Evolutionary conservation across 2,888 invertebrate species (phyloP).

Genomic region (Nomada ferruginata): DNA sequence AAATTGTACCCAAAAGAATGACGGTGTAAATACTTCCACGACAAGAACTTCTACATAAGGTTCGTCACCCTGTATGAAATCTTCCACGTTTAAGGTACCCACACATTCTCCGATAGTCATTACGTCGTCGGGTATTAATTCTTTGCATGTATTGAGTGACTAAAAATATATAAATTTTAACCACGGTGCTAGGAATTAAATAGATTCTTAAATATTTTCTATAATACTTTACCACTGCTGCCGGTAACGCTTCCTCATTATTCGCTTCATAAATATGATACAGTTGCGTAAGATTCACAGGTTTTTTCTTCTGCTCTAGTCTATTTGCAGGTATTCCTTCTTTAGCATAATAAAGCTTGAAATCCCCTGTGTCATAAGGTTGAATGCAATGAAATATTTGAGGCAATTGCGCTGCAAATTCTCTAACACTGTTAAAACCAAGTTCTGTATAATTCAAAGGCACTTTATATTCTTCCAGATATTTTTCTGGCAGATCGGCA

Average conservation of each 20-base stretch:
- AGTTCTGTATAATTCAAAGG: constrained; percentile 75
- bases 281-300: constrained; percentile 57
- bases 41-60: constrained; percentile 72
- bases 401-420: constrained; percentile 76
- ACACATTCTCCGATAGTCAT: constrained; percentile 76
- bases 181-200: not conserved
- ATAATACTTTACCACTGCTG: constrained; percentile 68
- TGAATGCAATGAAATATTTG: constrained; percentile 75
- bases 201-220: not conserved
- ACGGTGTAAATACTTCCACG: constrained; percentile 78
- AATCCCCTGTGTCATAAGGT: constrained; percentile 69
- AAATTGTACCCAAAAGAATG: constrained; percentile 80
- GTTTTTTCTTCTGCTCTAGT: not conserved
- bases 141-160: constrained; percentile 62
- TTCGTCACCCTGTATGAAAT: constrained; percentile 47
- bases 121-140: constrained; percentile 75
- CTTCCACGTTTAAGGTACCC: constrained; percentile 70
- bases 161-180: constrained; percentile 51
- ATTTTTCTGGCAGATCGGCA: constrained; percentile 75
- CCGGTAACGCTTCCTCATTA: constrained; percentile 74
- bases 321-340: constrained; percentile 19
- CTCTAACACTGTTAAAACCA: constrained; percentile 78
- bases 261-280: constrained; percentile 65
- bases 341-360: constrained; percentile 71
- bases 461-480: constrained; percentile 73